phyloP scores from a whole-genome alignment of 1,140 invertebrate genomes.

The Zeugodacus cucurbitae region DNA sequence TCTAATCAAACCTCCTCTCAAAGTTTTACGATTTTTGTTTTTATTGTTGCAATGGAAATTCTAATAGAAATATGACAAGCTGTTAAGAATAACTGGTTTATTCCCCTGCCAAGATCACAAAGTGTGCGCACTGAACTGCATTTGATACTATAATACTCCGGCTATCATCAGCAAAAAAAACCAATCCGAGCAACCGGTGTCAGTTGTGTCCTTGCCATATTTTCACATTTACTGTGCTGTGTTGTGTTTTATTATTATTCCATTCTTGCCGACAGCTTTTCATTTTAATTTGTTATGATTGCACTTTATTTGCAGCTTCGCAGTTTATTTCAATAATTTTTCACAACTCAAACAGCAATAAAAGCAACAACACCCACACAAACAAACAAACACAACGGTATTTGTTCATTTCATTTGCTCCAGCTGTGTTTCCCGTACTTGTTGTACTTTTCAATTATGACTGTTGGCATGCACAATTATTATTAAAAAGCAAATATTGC shows the following conservation, averaged over 20 bases:
- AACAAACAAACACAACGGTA: background rate
- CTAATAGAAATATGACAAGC: too few species aligned
- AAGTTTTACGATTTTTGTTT: too few species aligned
- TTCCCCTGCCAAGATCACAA: too few species aligned
- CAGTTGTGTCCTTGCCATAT: background rate
- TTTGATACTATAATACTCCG: background rate
- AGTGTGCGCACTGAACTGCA: background rate
- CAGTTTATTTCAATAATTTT: constrained; percentile 26
- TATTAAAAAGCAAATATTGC: constrained; percentile 37
- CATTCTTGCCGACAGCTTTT: background rate
- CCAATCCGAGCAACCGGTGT: background rate
- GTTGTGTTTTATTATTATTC: background rate
- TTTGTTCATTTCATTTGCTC: background rate
- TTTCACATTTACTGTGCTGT: background rate
- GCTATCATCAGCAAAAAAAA: background rate
- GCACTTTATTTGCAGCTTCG: constrained; percentile 27
- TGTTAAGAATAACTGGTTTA: too few species aligned
- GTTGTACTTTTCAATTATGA: background rate
- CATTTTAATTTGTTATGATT: constrained; percentile 21
- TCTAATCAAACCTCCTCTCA: too few species aligned
- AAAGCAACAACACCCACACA: background rate
- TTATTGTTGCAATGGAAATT: too few species aligned
- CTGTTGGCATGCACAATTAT: constrained; percentile 13
- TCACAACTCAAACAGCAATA: background rate
- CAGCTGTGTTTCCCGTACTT: background rate